phyloP scores from a whole-genome alignment of 2,888 invertebrate genomes.

The Cheilosia pagana region DNA sequence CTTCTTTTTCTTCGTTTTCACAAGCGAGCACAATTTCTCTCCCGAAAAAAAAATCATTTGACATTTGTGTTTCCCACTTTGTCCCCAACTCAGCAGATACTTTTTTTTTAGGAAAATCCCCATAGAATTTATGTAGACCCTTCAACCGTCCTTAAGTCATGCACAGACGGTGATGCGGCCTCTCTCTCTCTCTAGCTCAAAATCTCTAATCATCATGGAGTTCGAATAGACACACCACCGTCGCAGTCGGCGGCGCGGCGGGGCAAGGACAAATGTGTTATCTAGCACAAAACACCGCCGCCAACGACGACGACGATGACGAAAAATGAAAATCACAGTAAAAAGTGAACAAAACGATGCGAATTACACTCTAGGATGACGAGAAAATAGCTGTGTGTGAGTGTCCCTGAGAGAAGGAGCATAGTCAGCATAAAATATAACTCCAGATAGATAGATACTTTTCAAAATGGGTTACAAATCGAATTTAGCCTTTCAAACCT shows the following conservation, averaged over 20 bases:
- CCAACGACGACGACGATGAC: not conserved
- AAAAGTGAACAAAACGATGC: conserved; percentile 21
- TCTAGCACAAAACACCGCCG: conserved; percentile 5
- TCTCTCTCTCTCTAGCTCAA: not conserved
- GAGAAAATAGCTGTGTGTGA: not conserved
- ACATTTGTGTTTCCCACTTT: not conserved
- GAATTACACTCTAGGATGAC: not conserved
- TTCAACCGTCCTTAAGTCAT: conserved; percentile 16
- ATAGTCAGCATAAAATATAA: not conserved
- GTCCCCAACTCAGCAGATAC: not conserved
- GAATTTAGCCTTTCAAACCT: conserved; percentile 14
- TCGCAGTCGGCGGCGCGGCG: too few species aligned
- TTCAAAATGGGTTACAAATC: conserved; percentile 27
- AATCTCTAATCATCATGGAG: conserved; percentile 30
- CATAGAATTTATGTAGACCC: conserved; percentile 36
- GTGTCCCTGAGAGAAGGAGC: not conserved
- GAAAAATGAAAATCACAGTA: conserved; percentile 18
- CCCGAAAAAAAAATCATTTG: not conserved
- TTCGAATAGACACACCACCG: conserved; percentile 20
- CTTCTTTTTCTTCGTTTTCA: too few species aligned
- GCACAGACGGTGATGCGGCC: not conserved
- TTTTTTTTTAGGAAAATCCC: not conserved
- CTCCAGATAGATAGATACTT: not conserved
- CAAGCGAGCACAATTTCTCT: not conserved
- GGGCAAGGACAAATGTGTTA: conserved; percentile 16